phyloP scores from a whole-genome alignment of 1,140 invertebrate species.

The Eueides isabella region DNA sequence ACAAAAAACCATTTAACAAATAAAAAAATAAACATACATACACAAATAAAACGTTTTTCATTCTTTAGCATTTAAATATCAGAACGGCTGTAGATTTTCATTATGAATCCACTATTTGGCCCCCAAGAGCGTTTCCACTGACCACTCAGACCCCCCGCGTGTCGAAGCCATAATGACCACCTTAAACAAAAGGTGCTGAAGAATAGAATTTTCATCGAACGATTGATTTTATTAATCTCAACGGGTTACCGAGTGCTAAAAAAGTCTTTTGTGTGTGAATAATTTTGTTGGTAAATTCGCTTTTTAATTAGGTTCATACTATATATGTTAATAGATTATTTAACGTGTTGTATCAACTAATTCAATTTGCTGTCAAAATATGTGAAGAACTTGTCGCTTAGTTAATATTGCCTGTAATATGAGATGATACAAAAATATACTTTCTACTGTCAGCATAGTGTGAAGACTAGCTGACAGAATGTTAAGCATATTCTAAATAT shows the following conservation, averaged over 20 bases:
- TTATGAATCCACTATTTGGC: not conserved
- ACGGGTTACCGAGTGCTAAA: not conserved
- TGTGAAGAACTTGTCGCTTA: too few relatives aligned
- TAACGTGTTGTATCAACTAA: too few relatives aligned
- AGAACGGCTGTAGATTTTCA: not conserved
- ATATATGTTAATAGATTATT: too few relatives aligned
- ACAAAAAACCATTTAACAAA: not conserved
- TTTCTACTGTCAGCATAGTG: too few relatives aligned
- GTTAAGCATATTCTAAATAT: too few relatives aligned
- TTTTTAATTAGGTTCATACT: too few relatives aligned
- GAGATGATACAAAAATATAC: too few relatives aligned
- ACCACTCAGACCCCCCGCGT: conserved; percentile 17
- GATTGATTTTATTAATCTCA: conserved; percentile 20
- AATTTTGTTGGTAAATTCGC: too few relatives aligned
- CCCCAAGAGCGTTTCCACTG: conserved; percentile 8
- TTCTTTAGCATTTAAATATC: not conserved
- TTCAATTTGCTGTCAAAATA: too few relatives aligned
- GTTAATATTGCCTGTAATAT: too few relatives aligned
- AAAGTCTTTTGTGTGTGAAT: not conserved
- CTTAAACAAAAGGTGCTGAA: conserved; percentile 21
- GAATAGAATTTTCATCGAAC: not conserved
- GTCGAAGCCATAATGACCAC: conserved; percentile 26
- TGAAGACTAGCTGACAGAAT: too few relatives aligned
- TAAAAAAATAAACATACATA: not conserved
- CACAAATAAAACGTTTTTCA: not conserved